Evolutionary conservation across 2,113 vertebrate genomes (phyloP).

Genomic region (Perccottus glenii): DNA sequence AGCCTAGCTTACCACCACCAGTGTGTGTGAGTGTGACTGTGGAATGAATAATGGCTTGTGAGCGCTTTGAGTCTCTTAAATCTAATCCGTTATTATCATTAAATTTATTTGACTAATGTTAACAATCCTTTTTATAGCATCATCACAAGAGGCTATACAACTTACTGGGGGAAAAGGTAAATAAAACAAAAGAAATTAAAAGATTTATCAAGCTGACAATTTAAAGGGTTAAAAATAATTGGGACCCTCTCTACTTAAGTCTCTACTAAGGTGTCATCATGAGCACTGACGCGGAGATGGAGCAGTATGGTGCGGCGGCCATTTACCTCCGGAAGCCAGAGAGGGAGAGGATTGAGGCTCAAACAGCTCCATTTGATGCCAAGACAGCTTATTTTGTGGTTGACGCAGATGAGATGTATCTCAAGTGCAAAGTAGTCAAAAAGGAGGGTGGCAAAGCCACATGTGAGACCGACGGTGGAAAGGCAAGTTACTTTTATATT

Average conservation of each 20-base stretch:
- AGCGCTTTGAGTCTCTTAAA: too few relatives aligned
- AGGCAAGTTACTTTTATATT: slow-evolving; percentile 27
- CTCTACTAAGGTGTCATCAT: slow-evolving; percentile 48
- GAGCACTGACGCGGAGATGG: slow-evolving; percentile 66
- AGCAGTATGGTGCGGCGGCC: slow-evolving; percentile 50
- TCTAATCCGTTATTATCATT: too few relatives aligned
- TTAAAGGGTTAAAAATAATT: not conserved
- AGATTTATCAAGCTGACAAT: too few relatives aligned
- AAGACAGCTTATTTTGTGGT: slow-evolving; percentile 61
- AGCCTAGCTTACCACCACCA: too few relatives aligned
- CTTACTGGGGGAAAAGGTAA: not conserved
- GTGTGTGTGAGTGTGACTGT: too few relatives aligned
- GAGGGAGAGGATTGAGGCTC: slow-evolving; percentile 65
- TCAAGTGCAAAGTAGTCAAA: slow-evolving; percentile 63
- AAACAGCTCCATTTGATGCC: slow-evolving; percentile 63
- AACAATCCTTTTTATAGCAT: too few relatives aligned
- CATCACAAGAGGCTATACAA: too few relatives aligned
- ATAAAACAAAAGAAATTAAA: not conserved
- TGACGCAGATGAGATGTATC: slow-evolving; percentile 54
- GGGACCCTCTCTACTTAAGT: slow-evolving; percentile 5
- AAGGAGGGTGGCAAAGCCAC: slow-evolving; percentile 66
- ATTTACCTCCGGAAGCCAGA: slow-evolving; percentile 64
- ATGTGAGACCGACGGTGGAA: slow-evolving; percentile 40
- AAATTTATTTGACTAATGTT: too few relatives aligned
- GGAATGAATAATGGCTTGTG: too few relatives aligned